Evolutionary conservation across 2,797 vertebrate species (phyloP).

Genomic region (Hippocampus kuda): DNA sequence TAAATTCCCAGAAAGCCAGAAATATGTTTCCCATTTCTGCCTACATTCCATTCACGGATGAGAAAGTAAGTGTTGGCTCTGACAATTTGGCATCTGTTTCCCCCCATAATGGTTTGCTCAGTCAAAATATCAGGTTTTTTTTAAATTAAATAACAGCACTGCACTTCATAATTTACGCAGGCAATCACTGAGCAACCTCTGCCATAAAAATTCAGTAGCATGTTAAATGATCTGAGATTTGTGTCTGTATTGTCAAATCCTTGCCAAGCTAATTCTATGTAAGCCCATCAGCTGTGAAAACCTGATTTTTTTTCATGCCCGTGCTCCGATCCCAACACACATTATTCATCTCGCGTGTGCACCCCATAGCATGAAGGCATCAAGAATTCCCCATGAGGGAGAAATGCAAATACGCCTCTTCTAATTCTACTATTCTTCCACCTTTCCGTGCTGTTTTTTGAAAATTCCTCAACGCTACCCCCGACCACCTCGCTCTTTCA

Average conservation of each 20-base stretch:
- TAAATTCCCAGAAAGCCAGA: not conserved
- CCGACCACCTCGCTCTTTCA: slow-evolving; percentile 28
- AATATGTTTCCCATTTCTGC: not conserved
- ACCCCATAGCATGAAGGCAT: slow-evolving; percentile 36
- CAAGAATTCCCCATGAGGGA: slow-evolving; percentile 42
- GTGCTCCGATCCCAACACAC: slow-evolving; percentile 25
- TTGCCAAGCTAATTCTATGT: slow-evolving; percentile 45
- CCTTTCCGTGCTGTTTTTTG: slow-evolving; percentile 54
- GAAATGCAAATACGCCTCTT: slow-evolving; percentile 59
- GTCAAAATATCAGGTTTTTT: slow-evolving; percentile 21
- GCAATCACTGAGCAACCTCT: slow-evolving; percentile 39
- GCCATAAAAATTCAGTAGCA: slow-evolving; percentile 20
- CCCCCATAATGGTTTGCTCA: slow-evolving; percentile 32
- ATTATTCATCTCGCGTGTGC: slow-evolving; percentile 40
- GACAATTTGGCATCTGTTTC: slow-evolving; percentile 39
- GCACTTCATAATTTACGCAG: slow-evolving; percentile 37
- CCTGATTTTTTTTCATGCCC: slow-evolving; percentile 18
- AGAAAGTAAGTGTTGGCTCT: slow-evolving; percentile 19
- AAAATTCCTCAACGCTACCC: slow-evolving; percentile 26
- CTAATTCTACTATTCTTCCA: slow-evolving; percentile 50
- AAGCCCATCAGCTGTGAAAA: slow-evolving; percentile 45
- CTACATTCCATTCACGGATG: no score
- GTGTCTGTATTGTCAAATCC: slow-evolving; percentile 30
- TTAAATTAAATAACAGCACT: slow-evolving; percentile 16
- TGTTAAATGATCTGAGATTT: slow-evolving; percentile 43